These are phyloP conservation scores for Barbus barbus DNA, from an alignment of 2,113 vertebrate genomes.

Conservation along the genomic window DNA sequence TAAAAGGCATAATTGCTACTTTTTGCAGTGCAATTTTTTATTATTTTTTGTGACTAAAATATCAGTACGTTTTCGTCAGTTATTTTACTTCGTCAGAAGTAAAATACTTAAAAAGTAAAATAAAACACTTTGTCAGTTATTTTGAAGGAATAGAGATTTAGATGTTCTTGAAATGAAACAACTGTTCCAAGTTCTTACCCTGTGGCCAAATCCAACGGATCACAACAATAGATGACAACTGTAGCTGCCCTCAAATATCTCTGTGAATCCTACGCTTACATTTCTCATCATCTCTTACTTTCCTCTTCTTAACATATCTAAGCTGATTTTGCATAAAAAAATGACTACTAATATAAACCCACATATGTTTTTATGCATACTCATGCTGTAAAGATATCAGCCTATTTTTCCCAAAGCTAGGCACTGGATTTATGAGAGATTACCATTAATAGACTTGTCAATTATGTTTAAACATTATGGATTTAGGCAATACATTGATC, in stretches of 20 bases:
- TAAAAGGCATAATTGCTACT: too few relatives aligned
- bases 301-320: not conserved
- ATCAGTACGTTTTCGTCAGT: too few relatives aligned
- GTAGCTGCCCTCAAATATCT: not conserved
- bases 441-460: not conserved
- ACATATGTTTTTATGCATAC: not conserved
- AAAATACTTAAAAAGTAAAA: too few relatives aligned
- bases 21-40: too few relatives aligned
- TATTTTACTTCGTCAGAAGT: too few relatives aligned
- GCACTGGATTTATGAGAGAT: not conserved
- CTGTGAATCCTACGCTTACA: not conserved
- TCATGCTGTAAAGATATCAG: not conserved
- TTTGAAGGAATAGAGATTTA: conserved; percentile 17
- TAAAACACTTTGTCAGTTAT: too few relatives aligned
- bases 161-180: conserved; percentile 16
- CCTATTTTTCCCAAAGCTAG: not conserved
- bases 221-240: too few relatives aligned
- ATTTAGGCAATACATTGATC: not conserved
- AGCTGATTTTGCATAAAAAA: not conserved
- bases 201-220: not conserved
- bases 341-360: too few relatives aligned
- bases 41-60: too few relatives aligned
- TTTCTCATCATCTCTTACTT: conserved; percentile 9
- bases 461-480: not conserved
- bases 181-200: not conserved